Evolutionary conservation across 2,888 invertebrate genomes (phyloP).

Genomic region (Pammene fasciana): DNA sequence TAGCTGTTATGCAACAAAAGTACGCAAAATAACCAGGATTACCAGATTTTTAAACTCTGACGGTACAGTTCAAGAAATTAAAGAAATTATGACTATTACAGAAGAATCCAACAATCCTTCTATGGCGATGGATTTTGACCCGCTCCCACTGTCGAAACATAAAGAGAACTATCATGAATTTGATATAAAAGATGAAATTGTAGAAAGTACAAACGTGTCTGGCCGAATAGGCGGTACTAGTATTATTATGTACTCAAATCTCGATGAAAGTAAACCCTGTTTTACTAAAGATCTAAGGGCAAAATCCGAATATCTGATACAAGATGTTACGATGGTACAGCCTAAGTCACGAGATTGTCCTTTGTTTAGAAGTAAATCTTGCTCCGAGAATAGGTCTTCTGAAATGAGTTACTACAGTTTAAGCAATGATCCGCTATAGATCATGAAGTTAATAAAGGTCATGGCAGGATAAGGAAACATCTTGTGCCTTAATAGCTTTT

Average conservation of each 20-base stretch:
- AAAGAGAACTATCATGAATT: neutral
- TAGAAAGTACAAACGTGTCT: neutral
- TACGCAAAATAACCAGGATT: slow-evolving; percentile 8
- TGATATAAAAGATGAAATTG: neutral
- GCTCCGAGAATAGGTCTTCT: neutral
- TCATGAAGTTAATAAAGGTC: no score
- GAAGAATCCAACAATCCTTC: slow-evolving; percentile 37
- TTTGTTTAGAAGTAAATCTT: neutral
- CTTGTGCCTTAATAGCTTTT: no score
- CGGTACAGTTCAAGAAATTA: slow-evolving; percentile 3
- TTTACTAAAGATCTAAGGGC: neutral
- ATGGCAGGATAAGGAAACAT: no score
- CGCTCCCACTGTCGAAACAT: neutral
- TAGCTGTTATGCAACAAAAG: neutral
- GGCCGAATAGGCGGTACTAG: neutral
- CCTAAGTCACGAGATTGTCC: neutral
- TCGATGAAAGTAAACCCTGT: neutral
- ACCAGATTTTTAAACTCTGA: neutral
- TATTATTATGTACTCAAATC: no score
- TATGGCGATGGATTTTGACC: neutral
- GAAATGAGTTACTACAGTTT: neutral
- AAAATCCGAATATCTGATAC: neutral
- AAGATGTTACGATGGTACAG: neutral
- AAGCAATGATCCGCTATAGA: no score
- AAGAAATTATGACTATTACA: slow-evolving; percentile 38